These are phyloP conservation scores for Danionella cerebrum DNA, from an alignment of 2,113 vertebrate genomes.

Conservation along the genomic window DNA sequence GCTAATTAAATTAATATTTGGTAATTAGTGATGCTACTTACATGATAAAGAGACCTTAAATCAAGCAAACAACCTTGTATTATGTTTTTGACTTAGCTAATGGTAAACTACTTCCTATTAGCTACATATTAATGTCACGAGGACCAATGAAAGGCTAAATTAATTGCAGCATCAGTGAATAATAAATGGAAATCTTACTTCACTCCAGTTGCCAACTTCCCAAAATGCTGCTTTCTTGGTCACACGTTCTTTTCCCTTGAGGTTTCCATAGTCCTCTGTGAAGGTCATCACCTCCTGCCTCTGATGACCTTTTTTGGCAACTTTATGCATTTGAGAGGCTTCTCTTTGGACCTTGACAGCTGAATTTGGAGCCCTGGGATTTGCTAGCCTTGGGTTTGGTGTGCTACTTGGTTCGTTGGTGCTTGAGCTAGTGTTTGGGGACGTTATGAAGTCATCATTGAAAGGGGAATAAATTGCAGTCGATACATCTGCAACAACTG, in stretches of 20 bases:
- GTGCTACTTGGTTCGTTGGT: background rate
- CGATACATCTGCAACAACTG: no score
- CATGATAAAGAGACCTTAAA: no score
- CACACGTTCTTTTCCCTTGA: constrained; percentile 34
- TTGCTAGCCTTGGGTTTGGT: background rate
- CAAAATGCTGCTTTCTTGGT: constrained; percentile 62
- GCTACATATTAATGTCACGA: no score
- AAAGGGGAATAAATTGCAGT: no score
- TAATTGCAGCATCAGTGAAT: no score
- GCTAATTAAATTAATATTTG: no score
- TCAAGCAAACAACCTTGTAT: no score
- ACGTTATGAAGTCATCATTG: background rate
- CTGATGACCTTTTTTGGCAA: constrained; percentile 10
- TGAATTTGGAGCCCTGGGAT: background rate
- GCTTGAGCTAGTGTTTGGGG: background rate
- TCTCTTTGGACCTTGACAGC: constrained; percentile 23
- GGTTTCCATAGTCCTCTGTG: constrained; percentile 36
- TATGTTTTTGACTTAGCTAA: no score
- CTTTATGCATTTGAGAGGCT: constrained; percentile 32
- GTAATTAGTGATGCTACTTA: no score
- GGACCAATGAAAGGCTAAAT: no score
- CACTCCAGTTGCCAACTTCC: constrained; percentile 85
- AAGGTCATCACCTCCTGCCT: constrained; percentile 10
- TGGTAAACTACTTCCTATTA: no score
- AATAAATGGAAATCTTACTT: constrained; percentile 57